phyloP scores from a whole-genome alignment of 2,888 invertebrate genomes.

The Boloria euphrosyne region DNA sequence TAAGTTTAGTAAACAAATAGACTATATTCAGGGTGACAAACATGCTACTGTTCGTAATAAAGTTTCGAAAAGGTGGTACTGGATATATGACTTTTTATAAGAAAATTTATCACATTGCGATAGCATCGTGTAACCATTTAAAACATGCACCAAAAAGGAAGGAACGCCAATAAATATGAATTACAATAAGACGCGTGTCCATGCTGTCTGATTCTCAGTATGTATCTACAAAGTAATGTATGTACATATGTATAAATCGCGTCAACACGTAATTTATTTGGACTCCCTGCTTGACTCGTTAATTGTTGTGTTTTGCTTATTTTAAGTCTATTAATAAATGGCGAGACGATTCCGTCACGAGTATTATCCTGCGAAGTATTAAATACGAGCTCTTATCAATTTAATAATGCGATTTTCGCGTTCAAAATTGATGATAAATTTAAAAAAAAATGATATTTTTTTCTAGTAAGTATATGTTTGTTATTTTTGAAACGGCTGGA shows the following conservation, averaged over 20 bases:
- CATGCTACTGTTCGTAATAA: too few species aligned
- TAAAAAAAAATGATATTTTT: too few species aligned
- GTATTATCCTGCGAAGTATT: conserved; percentile 1
- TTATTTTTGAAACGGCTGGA: too few species aligned
- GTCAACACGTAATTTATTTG: conserved; percentile 43
- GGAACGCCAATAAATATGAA: conserved; percentile 24
- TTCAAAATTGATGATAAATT: too few species aligned
- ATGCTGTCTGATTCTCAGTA: conserved; percentile 33
- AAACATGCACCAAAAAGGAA: conserved; percentile 24
- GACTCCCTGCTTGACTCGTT: conserved; percentile 44
- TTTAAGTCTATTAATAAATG: conserved; percentile 26
- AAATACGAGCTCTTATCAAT: too few species aligned
- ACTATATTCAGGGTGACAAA: too few species aligned
- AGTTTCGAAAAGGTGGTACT: too few species aligned
- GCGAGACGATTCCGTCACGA: conserved; percentile 17
- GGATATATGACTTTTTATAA: too few species aligned
- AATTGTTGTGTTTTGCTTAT: conserved; percentile 43
- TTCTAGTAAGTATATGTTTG: too few species aligned
- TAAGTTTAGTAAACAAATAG: too few species aligned
- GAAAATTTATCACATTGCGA: conserved; percentile 8
- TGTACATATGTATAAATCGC: conserved; percentile 35
- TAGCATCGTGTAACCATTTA: conserved; percentile 21
- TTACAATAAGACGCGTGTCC: conserved; percentile 30
- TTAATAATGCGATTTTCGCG: too few species aligned
- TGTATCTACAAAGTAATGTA: conserved; percentile 15